Evolutionary conservation across 2,888 invertebrate genomes (phyloP).

Genomic region (Mimas tiliae): DNA sequence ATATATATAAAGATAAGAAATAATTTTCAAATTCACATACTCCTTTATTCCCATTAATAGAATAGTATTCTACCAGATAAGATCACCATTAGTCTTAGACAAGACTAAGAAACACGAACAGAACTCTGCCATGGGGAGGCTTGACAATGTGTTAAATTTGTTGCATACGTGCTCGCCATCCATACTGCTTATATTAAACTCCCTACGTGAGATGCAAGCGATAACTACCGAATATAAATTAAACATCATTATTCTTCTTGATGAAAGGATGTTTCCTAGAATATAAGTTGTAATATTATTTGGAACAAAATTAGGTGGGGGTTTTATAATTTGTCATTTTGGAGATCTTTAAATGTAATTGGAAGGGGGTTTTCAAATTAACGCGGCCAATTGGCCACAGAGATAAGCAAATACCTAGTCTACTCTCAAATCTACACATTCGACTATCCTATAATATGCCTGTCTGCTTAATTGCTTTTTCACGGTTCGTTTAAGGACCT

Average conservation of each 20-base stretch:
- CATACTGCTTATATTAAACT: conserved; percentile 53
- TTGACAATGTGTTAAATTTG: conserved; percentile 72
- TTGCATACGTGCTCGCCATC: conserved; percentile 66
- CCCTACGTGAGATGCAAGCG: conserved; percentile 46
- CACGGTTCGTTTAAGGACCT: no score
- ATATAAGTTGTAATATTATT: neutral
- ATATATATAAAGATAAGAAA: no score
- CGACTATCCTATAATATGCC: no score
- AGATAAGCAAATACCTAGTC: no score
- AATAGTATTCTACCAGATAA: neutral
- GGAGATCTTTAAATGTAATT: no score
- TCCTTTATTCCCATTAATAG: neutral
- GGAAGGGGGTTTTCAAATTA: no score
- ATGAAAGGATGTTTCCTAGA: neutral
- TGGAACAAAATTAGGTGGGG: neutral
- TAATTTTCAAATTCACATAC: no score
- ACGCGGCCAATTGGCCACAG: no score
- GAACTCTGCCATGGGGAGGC: conserved; percentile 35
- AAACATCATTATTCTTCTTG: conserved; percentile 5
- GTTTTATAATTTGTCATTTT: no score
- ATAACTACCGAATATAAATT: conserved; percentile 39
- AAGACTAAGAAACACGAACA: conserved; percentile 25
- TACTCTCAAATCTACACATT: no score
- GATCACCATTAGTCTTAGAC: neutral
- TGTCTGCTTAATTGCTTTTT: no score